phyloP scores from a whole-genome alignment of 2,113 vertebrate species.

The Callospermophilus lateralis region DNA sequence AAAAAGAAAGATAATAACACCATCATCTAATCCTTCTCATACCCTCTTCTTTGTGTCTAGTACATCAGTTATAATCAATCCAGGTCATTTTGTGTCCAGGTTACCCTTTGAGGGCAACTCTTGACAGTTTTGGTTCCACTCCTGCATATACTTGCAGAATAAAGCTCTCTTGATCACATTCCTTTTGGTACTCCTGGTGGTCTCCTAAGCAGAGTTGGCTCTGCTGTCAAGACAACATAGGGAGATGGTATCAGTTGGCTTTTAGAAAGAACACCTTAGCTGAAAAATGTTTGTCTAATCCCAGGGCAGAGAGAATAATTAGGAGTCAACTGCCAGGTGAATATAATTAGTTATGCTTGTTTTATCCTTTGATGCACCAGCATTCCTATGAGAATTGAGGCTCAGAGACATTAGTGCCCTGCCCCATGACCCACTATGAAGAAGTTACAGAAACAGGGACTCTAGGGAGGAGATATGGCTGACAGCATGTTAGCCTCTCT shows the following conservation, averaged over 20 bases:
- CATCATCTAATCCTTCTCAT: background rate
- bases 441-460: background rate
- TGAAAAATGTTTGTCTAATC: background rate
- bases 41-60: background rate
- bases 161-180: background rate
- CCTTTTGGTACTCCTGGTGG: background rate
- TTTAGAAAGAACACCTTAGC: slow-evolving; percentile 26
- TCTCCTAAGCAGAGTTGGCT: background rate
- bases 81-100: background rate
- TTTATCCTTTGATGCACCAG: background rate
- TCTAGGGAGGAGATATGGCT: background rate
- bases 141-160: background rate
- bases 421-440: background rate
- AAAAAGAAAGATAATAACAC: background rate
- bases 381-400: background rate
- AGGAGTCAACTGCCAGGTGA: background rate
- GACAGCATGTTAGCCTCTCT: background rate
- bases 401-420: background rate
- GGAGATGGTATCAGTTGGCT: background rate
- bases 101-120: background rate
- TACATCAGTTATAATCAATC: background rate
- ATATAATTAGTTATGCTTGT: background rate
- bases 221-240: background rate
- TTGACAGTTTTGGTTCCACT: background rate
- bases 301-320: background rate